These are phyloP conservation scores for Epinotia brunnichana DNA, from an alignment of 2,888 invertebrate genomes.

Conservation along the genomic window DNA sequence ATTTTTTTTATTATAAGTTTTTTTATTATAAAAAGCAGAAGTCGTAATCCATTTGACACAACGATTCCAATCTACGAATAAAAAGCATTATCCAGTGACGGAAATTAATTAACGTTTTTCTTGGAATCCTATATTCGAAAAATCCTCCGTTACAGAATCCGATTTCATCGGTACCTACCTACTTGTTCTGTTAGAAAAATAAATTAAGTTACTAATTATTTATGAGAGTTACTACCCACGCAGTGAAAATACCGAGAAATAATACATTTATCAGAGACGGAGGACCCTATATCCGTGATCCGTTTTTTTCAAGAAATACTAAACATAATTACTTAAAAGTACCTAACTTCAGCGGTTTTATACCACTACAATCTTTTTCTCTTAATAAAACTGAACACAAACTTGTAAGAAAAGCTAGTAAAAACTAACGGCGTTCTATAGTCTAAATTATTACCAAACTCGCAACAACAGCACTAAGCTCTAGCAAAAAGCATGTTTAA, in stretches of 20 bases:
- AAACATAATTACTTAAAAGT: no score
- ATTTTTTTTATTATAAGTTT: no score
- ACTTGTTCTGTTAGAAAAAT: no score
- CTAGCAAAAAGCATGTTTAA: constrained; percentile 30
- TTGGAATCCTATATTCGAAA: neutral
- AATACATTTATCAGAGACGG: neutral
- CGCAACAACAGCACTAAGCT: neutral
- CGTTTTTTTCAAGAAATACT: neutral
- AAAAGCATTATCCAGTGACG: neutral
- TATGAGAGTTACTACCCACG: neutral
- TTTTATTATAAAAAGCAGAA: neutral
- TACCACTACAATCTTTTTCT: neutral
- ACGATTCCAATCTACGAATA: no score
- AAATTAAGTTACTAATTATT: neutral
- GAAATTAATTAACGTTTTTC: neutral
- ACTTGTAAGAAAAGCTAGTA: constrained; percentile 12
- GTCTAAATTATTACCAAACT: constrained; percentile 19
- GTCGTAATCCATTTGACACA: neutral
- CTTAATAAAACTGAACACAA: neutral
- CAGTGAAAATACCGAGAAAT: neutral
- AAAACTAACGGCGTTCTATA: neutral
- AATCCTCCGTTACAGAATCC: neutral
- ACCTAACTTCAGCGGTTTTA: neutral
- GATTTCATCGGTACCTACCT: neutral
- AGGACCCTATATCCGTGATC: neutral